Conservation (phyloP, 2,888 invertebrate species). For the Agrochola lychnidis region DNA sequence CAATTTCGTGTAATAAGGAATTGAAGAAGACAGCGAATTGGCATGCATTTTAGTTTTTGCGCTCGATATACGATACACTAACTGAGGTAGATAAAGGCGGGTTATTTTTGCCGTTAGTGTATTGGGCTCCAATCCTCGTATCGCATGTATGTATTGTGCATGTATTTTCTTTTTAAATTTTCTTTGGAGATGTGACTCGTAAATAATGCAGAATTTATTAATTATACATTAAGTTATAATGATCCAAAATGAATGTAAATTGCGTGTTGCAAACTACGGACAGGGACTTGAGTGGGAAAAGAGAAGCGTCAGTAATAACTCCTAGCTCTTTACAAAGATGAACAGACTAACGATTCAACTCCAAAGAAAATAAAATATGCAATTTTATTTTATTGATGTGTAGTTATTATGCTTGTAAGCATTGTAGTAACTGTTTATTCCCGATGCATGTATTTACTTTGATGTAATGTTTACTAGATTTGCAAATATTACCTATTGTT, state of each 20-base stretch:
- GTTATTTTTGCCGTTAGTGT: constrained; percentile 66
- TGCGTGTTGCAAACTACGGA: neutral
- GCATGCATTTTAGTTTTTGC: constrained; percentile 54
- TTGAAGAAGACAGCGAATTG: constrained; percentile 37
- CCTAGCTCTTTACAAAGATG: neutral
- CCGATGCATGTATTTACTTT: constrained; percentile 37
- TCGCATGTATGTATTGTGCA: constrained; percentile 66
- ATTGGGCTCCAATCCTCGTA: constrained; percentile 67
- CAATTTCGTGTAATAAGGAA: constrained; percentile 57
- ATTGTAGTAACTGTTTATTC: constrained; percentile 25
- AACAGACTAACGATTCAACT: constrained; percentile 17
- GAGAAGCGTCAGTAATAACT: neutral
- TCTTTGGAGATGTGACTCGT: constrained; percentile 37
- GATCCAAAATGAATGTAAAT: neutral
- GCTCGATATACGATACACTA: constrained; percentile 47
- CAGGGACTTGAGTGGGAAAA: neutral
- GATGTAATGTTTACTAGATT: constrained; percentile 30
- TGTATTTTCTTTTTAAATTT: constrained; percentile 43
- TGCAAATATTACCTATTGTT: constrained; percentile 17
- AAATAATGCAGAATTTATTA: neutral
- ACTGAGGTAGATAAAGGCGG: constrained; percentile 30
- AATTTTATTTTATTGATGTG: constrained; percentile 30
- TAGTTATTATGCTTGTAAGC: constrained; percentile 42
- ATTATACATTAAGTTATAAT: neutral
- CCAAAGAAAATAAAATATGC: constrained; percentile 47